Conservation (phyloP, 2,797 vertebrate species). For the Sebastes jordani region DNA sequence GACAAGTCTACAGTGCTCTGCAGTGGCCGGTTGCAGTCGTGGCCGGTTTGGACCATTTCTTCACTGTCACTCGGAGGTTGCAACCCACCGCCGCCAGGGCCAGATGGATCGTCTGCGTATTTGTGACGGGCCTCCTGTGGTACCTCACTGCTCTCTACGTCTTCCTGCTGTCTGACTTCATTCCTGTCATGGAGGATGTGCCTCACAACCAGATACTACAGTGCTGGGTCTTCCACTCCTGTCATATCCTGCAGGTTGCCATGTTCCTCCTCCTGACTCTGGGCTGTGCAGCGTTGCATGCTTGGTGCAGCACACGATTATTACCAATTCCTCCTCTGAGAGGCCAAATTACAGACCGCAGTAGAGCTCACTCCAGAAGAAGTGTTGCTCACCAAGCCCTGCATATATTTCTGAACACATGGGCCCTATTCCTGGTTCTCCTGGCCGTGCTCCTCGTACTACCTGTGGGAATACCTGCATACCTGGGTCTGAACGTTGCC, state of each 20-base stretch:
- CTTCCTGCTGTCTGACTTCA: slow-evolving; percentile 65
- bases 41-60: slow-evolving; percentile 81
- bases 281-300: slow-evolving; percentile 30
- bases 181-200: slow-evolving; percentile 53
- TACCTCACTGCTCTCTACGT: slow-evolving; percentile 65
- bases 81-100: not conserved
- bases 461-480: slow-evolving; percentile 80
- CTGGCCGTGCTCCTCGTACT: slow-evolving; percentile 73
- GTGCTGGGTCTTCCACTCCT: slow-evolving; percentile 77
- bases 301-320: slow-evolving; percentile 7
- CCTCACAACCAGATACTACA: slow-evolving; percentile 22
- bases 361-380: slow-evolving; percentile 31
- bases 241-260: slow-evolving; percentile 77
- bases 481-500: slow-evolving; percentile 87
- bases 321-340: not conserved
- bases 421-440: slow-evolving; percentile 83
- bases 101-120: slow-evolving; percentile 54
- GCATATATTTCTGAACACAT: slow-evolving; percentile 83
- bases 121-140: slow-evolving; percentile 77
- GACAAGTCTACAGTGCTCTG: slow-evolving; percentile 75
- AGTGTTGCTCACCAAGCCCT: slow-evolving; percentile 71
- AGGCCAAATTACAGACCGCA: not conserved
- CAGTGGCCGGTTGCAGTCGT: slow-evolving; percentile 82
- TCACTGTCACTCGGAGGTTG: slow-evolving; percentile 58
- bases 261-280: slow-evolving; percentile 44